Base-by-base conservation (phyloP, 2,797 vertebrate species). In the Steatocranus sp. region DNA sequence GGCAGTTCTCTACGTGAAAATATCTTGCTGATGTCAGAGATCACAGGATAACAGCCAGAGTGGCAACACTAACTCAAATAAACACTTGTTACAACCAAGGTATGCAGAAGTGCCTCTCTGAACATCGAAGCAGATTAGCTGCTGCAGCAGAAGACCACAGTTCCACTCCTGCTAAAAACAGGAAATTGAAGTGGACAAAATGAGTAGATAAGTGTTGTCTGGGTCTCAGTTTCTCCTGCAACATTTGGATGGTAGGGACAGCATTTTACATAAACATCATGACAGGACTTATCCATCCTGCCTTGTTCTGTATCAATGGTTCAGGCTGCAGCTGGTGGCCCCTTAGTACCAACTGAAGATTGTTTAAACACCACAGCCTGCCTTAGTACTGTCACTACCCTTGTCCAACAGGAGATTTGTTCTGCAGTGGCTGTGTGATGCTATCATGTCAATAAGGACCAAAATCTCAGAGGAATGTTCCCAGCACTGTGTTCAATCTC, bases 341-440 rank as follows among this genome's bases (percentile, higher is more conserved):
- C 14, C 14, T 43, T 43, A 17, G 5, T 43, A 68, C 20, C 38
- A 68, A 25, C 36, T 43, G 63, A 68, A 41, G 8, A 68, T 43
- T 43, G 14, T 41, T 68, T 43, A 17, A 3, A 43, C 20, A 25
- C 63, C 36, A 43, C 14, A 68, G 5, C 20, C 14, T 68, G 3
- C 23, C 38, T 68, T 1, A 11, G 38, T 17, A 7, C 6, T 43
- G 38, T 43, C 10, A 10, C 8, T 70, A 17, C 38, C 63, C 61
- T 41, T 66, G 61, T 23, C 36, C 6, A 25, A 18, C 4, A 27
- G 4, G 38, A 70, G 23, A 70, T 27, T 27, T 11, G 1, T 27
- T 27, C 9, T 0, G 6, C 41, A 27, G 23, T 10, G 25, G 27
- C 38, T 46, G 41, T 0, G 23, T 46, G 23, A 46, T 1, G 1